Evolutionary conservation across 2,113 vertebrate species (phyloP), one percentile per base, ranked within the genome.

Genomic region (Cyprinus carpio): DNA sequence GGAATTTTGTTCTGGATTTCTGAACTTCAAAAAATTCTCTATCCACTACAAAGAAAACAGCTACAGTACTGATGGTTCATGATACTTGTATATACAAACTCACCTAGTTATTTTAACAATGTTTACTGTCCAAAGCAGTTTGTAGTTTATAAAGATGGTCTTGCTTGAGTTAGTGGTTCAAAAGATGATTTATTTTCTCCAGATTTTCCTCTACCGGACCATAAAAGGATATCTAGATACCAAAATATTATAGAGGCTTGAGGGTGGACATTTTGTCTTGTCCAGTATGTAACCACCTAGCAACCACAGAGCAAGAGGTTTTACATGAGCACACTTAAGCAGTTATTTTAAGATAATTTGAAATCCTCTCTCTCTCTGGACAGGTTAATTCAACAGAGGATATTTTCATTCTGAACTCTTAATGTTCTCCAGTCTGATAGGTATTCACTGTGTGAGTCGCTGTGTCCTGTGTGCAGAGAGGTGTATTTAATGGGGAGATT

Each of bases 1-100:
- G 56, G 65, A 84, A 40, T 67, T 76, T 46, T 75, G 16, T 16
- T 75, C 40, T 75, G 40, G 40, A 83, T 80, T 76, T 75, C 25
- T 79, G 76, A 13, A 62, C 27, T 58, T 56, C 51, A 77, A 10
- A 37, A 77, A 40, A 49, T 67, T 60, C n/a, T 60, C 34, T 43
- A 11, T 83, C 15, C 2, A 16, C 34, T 76, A 43, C 72, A 79
- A 60, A 67, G 79, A 23, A 18, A 83, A 76, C 58, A 64, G 75
- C 62, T 27, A 62, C 37, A 72, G 37, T 84, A 81, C 18, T 88
- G 7, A 67, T 76, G 62, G 72, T 37, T 75, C 13, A 34, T 29
- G 34, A 12, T 67, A 75, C 67, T 75, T 64, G 46, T 43, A 60
- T n/a, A 60, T 65, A 43, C 15, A 43, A 43, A 46, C 37, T 43